phyloP scores from a whole-genome alignment of 2,797 vertebrate species.

The Betta splendens region DNA sequence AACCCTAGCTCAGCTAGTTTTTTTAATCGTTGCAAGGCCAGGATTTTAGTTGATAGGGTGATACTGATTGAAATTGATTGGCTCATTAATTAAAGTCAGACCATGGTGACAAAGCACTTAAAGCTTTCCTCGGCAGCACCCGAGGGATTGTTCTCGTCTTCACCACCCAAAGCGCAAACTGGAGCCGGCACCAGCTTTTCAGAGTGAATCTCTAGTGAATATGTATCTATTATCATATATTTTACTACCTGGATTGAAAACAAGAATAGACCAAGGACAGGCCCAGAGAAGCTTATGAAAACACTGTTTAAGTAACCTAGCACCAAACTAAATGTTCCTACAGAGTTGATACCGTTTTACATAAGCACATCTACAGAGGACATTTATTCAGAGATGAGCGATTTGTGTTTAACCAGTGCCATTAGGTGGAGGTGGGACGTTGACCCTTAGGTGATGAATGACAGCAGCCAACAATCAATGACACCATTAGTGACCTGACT shows the following conservation, averaged over 20 bases:
- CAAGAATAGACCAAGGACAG: neutral
- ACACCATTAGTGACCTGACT: slow-evolving; percentile 52
- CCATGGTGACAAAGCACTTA: slow-evolving; percentile 32
- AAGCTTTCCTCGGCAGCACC: slow-evolving; percentile 35
- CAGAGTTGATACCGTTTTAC: neutral
- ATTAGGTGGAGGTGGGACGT: slow-evolving; percentile 36
- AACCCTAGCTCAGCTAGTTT: slow-evolving; percentile 57
- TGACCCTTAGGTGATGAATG: slow-evolving; percentile 65
- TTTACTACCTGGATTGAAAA: neutral
- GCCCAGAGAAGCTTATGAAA: neutral
- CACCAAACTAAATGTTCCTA: neutral
- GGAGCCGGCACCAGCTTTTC: neutral
- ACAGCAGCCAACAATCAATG: slow-evolving; percentile 65
- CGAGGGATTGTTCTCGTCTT: slow-evolving; percentile 35
- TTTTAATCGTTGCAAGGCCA: slow-evolving; percentile 59
- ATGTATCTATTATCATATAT: neutral
- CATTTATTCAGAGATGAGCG: slow-evolving; percentile 44
- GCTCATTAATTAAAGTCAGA: slow-evolving; percentile 71
- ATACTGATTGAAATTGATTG: slow-evolving; percentile 64
- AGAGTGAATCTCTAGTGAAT: neutral
- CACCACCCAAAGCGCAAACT: slow-evolving; percentile 9
- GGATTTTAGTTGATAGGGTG: slow-evolving; percentile 52
- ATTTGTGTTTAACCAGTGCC: slow-evolving; percentile 44
- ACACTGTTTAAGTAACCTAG: neutral
- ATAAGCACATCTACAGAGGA: neutral